Percentiles rank a stretch among this genome's conserved stretches.
Conservation (phyloP, 2,113 vertebrate genomes). For the Zootoca vivipara region DNA sequence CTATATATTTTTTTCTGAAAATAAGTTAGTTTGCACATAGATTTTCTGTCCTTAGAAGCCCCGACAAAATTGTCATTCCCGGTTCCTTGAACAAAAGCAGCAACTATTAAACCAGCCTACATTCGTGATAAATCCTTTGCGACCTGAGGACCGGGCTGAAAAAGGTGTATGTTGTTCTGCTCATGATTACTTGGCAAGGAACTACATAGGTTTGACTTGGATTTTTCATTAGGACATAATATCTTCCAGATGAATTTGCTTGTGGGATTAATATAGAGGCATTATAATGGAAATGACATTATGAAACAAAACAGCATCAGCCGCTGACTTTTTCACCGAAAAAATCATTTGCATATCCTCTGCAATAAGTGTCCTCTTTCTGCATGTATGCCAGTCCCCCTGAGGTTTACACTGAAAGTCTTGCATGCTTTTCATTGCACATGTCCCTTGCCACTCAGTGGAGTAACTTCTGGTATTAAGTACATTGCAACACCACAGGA, state of each 20-base stretch:
- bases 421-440: background rate
- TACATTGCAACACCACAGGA: background rate
- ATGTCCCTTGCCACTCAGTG: background rate
- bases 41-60: background rate
- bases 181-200: background rate
- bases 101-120: background rate
- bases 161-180: background rate
- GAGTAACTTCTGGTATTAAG: background rate
- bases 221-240: background rate
- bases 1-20: too few species aligned
- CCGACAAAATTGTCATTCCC: background rate
- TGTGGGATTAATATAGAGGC: background rate
- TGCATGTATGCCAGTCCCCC: background rate
- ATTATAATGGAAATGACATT: accelerated
- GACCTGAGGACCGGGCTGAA: background rate
- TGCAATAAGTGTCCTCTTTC: background rate
- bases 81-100: background rate
- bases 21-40: too few species aligned
- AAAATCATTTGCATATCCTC: background rate
- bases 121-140: background rate
- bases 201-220: background rate
- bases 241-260: background rate
- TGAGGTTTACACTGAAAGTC: background rate
- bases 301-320: background rate
- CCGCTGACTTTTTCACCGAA: background rate